A percentile compares a stretch with the other conserved stretches of the same genome.
Conservation (phyloP, 1,140 invertebrate genomes). For the Brachionus koreanus region DNA sequence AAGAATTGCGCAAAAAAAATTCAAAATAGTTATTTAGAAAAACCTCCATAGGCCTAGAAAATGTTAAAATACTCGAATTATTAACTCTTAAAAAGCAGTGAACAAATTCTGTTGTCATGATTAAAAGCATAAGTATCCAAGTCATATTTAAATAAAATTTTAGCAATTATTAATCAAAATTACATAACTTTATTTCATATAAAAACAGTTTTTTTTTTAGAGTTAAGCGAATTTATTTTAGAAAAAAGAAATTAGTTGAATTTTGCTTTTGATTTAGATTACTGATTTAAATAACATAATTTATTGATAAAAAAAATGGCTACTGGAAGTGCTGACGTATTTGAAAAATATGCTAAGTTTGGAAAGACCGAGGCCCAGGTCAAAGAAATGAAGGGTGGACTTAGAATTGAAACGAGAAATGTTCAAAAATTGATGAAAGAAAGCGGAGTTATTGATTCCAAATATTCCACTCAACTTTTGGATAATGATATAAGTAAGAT, state of each 20-base stretch:
- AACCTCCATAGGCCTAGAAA: neutral
- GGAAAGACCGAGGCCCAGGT: constrained; percentile 43
- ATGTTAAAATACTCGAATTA: constrained; percentile 21
- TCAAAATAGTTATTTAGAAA: neutral
- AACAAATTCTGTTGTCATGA: constrained; percentile 19
- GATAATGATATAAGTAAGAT: constrained; percentile 44
- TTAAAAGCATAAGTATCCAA: constrained; percentile 10
- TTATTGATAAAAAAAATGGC: constrained; percentile 7
- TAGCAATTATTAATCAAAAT: constrained; percentile 16
- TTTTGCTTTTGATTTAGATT: neutral
- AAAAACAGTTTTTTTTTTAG: neutral
- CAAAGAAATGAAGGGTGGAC: constrained; percentile 30
- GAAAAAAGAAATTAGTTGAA: neutral
- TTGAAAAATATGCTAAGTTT: constrained; percentile 44
- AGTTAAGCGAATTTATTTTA: neutral
- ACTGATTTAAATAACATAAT: neutral
- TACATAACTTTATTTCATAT: constrained; percentile 15
- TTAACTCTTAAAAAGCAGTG: neutral
- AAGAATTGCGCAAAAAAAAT: neutral
- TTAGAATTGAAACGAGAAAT: constrained; percentile 43
- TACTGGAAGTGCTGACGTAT: neutral
- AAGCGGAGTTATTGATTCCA: constrained; percentile 38
- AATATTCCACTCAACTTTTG: constrained; percentile 27
- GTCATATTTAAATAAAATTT: constrained; percentile 16
- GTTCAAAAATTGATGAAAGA: constrained; percentile 45